Percentiles rank a stretch among this genome's conserved stretches.
Evolutionary conservation across 1,140 invertebrate species (phyloP).

Genomic region (Cydia amplana): DNA sequence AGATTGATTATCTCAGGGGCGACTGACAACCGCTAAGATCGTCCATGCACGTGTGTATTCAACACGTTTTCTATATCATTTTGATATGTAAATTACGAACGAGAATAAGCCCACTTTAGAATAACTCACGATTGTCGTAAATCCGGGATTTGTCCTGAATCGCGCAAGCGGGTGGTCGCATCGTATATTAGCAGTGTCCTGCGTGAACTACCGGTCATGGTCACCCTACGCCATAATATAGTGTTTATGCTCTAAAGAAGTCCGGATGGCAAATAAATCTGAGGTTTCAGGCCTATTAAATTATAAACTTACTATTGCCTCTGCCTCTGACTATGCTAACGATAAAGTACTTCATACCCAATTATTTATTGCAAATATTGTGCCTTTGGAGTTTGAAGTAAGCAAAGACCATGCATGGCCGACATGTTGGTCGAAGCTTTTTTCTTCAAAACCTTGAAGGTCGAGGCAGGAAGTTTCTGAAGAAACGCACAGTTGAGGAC

Average conservation of each 20-base stretch:
- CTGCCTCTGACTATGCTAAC: neutral
- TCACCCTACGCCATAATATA: neutral
- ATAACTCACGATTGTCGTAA: conserved; percentile 28
- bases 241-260: conserved; percentile 12
- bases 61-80: neutral
- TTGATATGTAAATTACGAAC: neutral
- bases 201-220: conserved; percentile 29
- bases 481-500: too few species aligned
- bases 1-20: neutral
- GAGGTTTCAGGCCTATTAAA: conserved; percentile 5
- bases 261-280: neutral
- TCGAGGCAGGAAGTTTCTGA: too few species aligned
- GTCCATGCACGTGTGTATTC: neutral
- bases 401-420: neutral
- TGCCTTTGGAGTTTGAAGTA: neutral
- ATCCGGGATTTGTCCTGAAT: conserved; percentile 20
- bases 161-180: conserved; percentile 17
- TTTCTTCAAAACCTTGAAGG: too few species aligned
- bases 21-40: too few species aligned
- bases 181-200: conserved; percentile 16
- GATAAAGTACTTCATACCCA: neutral
- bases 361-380: neutral
- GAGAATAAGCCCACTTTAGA: neutral
- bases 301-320: neutral
- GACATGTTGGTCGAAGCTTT: too few species aligned